Evolutionary conservation across 2,113 vertebrate genomes (phyloP).

Genomic region (Hystrix brachyura): DNA sequence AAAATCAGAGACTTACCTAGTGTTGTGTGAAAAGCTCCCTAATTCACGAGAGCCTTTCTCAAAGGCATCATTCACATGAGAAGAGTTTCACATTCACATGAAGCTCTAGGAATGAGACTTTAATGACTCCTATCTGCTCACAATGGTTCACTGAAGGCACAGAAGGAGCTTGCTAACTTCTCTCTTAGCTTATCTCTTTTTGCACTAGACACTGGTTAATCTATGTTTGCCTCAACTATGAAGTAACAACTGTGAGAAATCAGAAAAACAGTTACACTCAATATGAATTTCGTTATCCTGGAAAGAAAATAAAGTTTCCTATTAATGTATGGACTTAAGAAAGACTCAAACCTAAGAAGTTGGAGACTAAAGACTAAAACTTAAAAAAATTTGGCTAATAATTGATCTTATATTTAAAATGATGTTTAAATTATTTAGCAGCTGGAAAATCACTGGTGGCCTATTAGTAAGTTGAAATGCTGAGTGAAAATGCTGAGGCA

Average conservation of each 20-base stretch:
- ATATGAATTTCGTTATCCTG: neutral
- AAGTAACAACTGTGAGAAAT: conserved; percentile 23
- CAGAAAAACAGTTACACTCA: neutral
- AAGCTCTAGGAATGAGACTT: neutral
- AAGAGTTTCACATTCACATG: neutral
- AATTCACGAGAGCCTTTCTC: neutral
- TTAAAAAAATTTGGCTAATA: neutral
- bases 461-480: neutral
- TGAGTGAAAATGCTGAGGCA: conserved; percentile 26
- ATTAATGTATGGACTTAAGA: neutral
- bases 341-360: neutral
- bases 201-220: neutral
- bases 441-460: neutral
- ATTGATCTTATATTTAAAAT: neutral
- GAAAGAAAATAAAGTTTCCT: neutral
- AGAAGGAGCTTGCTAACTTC: neutral
- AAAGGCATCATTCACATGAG: neutral
- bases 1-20: neutral
- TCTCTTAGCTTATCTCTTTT: neutral
- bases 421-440: neutral
- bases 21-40: conserved; percentile 2
- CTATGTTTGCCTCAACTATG: neutral
- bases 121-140: neutral
- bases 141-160: neutral
- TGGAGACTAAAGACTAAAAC: neutral